Evolutionary conservation across 2,888 invertebrate genomes (phyloP), one percentile per base, ranked within the genome.

Genomic region (Entomobrya multifasciata): DNA sequence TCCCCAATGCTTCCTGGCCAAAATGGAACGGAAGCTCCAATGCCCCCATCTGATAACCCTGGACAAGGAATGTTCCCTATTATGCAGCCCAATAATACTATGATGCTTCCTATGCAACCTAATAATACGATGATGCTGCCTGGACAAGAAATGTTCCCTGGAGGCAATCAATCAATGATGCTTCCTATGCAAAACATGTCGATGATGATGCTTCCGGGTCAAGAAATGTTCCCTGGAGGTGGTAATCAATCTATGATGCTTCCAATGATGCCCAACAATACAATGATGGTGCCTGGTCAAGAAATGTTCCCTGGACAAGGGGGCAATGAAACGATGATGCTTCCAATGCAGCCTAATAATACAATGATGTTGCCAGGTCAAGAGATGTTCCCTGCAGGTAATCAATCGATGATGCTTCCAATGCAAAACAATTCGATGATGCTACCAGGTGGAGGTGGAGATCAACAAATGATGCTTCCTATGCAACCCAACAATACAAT

Each of bases 241-340:
- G n/a, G n/a, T n/a, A 76, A 76, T 47, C 57, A 36, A 4, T 17
- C 74, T 15, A 83, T 52, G 65, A 76, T 74, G 74, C 4, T 76
- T 13, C 83, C 83, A 52, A 17, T n/a, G 17, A 52, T n/a, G n/a
- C n/a, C n/a, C n/a, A n/a, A n/a, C n/a, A n/a, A n/a, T n/a, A n/a
- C 81, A 41, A 81, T 81, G 81, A 81, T 83, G 74, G 0, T 76
- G 8, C 74, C 74, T n/a, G 74, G 74, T 1, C 74, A 82, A 22
- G 74, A 74, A 0, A 70, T 72, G 72, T 44, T 81, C 17, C 80
- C 80, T 15, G 80, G 80, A n/a, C 79, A 79, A 47, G 27, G 22
- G 15, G 30, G 57, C 4, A 47, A 79, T 25, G 1, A 25, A 15
- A 1, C 67, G 0, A 74, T 74, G 74, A 74, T 74, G 74, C n/a